Evolutionary conservation across 2,888 invertebrate genomes (phyloP), one percentile per base, ranked within the genome.

Genomic region (Papilio demoleus): DNA sequence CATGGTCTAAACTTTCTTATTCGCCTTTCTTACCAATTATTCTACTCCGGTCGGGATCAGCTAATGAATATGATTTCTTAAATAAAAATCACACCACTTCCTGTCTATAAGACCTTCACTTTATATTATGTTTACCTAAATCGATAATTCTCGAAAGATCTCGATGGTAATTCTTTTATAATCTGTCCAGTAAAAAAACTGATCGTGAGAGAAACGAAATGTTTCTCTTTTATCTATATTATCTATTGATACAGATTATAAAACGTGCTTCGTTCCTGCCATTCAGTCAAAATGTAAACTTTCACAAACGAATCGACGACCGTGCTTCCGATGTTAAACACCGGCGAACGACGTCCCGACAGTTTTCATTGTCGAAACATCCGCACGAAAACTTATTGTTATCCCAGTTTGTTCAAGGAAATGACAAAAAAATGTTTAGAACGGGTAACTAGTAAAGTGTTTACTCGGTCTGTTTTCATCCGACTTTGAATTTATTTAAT

Each of bases 221-320:
- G 38, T 69, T 61, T 50, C 50, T 60, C 50, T 61, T 69, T 53
- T 60, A 65, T 64, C 63, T 63, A 34, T 31, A 50, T 58, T 31
- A 58, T 68, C 68, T 63, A 68, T 68, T 60, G 68, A 60, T 65
- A 53, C 50, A 50, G 65, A 61, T 70, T 67, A 65, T 60, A 67
- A 72, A 70, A 67, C 65, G 50, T 53, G 22, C 61, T 47, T 56
- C 64, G 65, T 63, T 66, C 53, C 62, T 58, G 68, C 36, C 68
- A 58, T 68, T 68, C 70, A 59, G 58, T 58, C 67, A 60, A 70
- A 69, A 69, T 59, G 64, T 60, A 67, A 68, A 71, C 72, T 72
- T 72, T 72, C 72, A 71, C 72, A 70, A 70, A 62, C 50, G 47
- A 56, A 58, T 53, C 60, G 19, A 56, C 71, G 67, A 72, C 67